These are phyloP conservation scores for Drosophila bocqueti DNA, from an alignment of 1,140 invertebrate species.

Conservation along the genomic window DNA sequence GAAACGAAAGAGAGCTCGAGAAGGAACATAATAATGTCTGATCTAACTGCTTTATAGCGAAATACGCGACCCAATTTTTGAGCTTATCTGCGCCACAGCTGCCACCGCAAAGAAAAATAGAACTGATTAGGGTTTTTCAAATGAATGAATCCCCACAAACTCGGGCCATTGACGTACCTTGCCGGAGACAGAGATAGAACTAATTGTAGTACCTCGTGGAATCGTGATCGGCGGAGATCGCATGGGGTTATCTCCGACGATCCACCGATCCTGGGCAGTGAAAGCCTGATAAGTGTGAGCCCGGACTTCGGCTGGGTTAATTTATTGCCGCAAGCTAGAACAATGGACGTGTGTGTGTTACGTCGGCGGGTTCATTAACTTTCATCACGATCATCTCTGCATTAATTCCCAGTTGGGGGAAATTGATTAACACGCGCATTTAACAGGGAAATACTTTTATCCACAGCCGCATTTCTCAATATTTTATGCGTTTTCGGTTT, in stretches of 20 bases:
- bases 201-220: constrained; percentile 45
- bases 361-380: constrained; percentile 44
- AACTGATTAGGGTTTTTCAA: constrained; percentile 60
- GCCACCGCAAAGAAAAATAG: constrained; percentile 25
- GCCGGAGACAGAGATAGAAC: constrained; percentile 12
- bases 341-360: constrained; percentile 28
- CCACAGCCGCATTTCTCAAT: constrained; percentile 78
- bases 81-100: constrained; percentile 66
- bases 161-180: constrained; percentile 57
- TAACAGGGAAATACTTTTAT: constrained; percentile 79
- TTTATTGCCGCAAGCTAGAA: constrained; percentile 30
- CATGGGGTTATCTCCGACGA: constrained; percentile 49
- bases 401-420: constrained; percentile 30
- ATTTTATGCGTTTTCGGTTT: constrained; percentile 55
- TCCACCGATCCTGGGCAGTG: constrained; percentile 26
- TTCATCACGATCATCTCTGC: constrained; percentile 34
- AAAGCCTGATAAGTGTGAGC: constrained; percentile 36
- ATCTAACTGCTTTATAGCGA: constrained; percentile 73
- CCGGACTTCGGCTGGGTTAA: constrained; percentile 33
- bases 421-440: constrained; percentile 72
- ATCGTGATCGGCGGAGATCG: constrained; percentile 13
- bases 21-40: constrained; percentile 33
- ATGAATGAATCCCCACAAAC: constrained; percentile 64
- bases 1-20: constrained; percentile 36
- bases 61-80: constrained; percentile 74